Evolutionary conservation across 2,888 invertebrate genomes (phyloP), one percentile per base, ranked within the genome.

Genomic region (Tipula confusa): DNA sequence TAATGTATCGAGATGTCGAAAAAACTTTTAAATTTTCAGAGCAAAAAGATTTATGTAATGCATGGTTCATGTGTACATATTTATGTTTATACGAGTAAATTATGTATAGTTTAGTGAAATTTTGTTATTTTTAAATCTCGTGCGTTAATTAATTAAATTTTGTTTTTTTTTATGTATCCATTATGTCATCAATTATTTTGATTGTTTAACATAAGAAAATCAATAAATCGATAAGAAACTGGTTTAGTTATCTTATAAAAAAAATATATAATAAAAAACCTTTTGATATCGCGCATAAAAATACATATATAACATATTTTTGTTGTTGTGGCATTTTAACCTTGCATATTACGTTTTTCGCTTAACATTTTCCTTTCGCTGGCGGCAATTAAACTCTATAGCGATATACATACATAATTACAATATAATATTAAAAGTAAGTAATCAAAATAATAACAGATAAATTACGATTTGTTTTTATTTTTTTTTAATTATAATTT

Each of bases 371-470:
- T 64, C 64, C 64, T 64, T 64, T 64, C 64, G 64, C 64, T 24
- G 24, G 64, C 64, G 24, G 64, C 64, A 64, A 24, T 64, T 64
- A 64, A 15, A 64, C 64, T 9, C 7, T 64, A 64, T n/a, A n/a
- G n/a, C n/a, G n/a, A n/a, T 64, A 64, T 13, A 13, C 38, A 38
- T 24, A 9, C 64, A 64, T 64, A 64, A 64, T 64, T 64, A 64
- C 64, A 18, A 64, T 64, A 64, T 64, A 64, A 24, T 64, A 24
- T 64, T 64, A 9, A 64, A 64, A 24, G 64, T 64, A 64, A 64
- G 64, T 24, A 64, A 64, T 64, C 64, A 64, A 64, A 64, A 64
- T 64, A 64, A 64, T 64, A 64, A 64, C 64, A 64, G 64, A 64
- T 64, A 64, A 64, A 64, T 64, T 64, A 64, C 64, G 24, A 64